A percentile compares a stretch with the other conserved stretches of the same genome.
phyloP scores from a whole-genome alignment of 1,140 invertebrate genomes.

The Habropoda laboriosa region DNA sequence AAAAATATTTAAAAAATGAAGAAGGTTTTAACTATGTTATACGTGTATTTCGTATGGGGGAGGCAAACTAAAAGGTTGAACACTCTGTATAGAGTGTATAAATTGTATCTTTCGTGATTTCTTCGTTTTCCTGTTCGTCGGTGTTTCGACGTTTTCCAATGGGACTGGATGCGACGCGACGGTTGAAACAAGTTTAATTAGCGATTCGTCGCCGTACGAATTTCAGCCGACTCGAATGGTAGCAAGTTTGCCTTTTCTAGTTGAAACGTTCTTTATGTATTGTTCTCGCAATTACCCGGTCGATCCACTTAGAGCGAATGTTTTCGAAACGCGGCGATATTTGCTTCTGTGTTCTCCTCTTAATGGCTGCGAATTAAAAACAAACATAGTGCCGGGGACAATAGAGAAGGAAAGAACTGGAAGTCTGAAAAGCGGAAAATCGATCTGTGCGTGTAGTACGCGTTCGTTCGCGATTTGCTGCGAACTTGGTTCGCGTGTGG shows the following conservation, averaged over 20 bases:
- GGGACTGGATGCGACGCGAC: not conserved
- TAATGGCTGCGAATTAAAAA: not conserved
- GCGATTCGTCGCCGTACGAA: not conserved
- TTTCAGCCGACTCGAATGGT: not conserved
- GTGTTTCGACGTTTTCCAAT: not conserved
- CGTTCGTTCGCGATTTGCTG: too few species aligned
- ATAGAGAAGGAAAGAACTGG: not conserved
- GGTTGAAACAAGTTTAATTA: constrained; percentile 7
- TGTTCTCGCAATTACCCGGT: not conserved
- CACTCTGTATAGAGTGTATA: too few species aligned
- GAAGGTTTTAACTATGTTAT: too few species aligned
- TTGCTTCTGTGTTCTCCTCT: not conserved
- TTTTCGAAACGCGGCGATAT: not conserved
- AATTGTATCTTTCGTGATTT: too few species aligned
- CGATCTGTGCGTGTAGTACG: too few species aligned
- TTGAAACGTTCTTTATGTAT: not conserved
- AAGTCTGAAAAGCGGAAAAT: too few species aligned
- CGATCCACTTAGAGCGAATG: not conserved
- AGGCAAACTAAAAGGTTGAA: too few species aligned
- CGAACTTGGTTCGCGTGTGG: too few species aligned
- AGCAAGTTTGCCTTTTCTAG: not conserved
- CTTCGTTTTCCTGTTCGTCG: not conserved
- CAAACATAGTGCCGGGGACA: not conserved
- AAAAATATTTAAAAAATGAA: too few species aligned
- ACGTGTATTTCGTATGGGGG: too few species aligned